Evolutionary conservation across 2,797 vertebrate genomes (phyloP).

Genomic region (Gymnothorax reevesii): DNA sequence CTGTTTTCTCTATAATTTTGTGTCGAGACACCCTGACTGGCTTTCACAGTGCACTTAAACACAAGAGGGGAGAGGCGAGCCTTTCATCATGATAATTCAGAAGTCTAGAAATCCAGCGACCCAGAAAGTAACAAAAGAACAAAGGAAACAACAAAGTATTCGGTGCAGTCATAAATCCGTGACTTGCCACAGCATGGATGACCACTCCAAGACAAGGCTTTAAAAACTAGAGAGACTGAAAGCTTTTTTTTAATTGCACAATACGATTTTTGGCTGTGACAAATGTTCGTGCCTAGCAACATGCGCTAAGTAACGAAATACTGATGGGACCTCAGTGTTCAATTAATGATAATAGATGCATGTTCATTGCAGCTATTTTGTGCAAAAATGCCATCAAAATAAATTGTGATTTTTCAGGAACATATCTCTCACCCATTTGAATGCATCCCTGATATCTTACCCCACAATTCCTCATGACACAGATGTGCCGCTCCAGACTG

Average conservation of each 20-base stretch:
- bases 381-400: not conserved
- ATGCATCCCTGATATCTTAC: not conserved
- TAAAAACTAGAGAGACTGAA: not conserved
- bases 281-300: not conserved
- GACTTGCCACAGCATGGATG: not conserved
- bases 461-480: not conserved
- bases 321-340: not conserved
- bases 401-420: not conserved
- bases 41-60: not conserved
- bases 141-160: not conserved
- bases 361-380: not conserved
- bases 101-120: constrained; percentile 1
- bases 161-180: not conserved
- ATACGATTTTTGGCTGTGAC: not conserved
- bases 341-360: not conserved
- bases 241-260: not conserved
- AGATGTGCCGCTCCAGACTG: not conserved
- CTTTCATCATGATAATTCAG: not conserved
- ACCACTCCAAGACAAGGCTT: not conserved
- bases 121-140: constrained; percentile 5
- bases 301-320: not conserved
- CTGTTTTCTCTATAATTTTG: not conserved
- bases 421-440: not conserved
- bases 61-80: not conserved
- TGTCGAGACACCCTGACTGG: not conserved